phyloP scores from a whole-genome alignment of 2,888 invertebrate genomes.

The Mesopsocus fuscifrons region DNA sequence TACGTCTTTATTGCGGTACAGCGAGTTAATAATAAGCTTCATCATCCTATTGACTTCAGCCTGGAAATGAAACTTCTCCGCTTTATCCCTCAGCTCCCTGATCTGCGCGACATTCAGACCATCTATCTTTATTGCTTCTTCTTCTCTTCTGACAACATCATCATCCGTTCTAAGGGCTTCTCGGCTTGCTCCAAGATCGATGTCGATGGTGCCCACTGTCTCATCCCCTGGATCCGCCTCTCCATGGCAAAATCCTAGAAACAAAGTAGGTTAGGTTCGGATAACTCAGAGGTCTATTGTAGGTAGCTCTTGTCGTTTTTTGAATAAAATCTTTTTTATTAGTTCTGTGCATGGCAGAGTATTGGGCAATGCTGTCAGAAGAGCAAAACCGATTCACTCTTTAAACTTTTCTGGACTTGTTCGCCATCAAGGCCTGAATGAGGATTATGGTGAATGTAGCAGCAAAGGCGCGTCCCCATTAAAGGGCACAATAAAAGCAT shows the following conservation, averaged over 20 bases:
- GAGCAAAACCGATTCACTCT: no score
- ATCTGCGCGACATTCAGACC: slow-evolving; percentile 86
- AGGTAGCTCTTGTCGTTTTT: no score
- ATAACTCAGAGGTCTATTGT: no score
- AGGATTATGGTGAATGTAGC: no score
- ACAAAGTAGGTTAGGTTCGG: no score
- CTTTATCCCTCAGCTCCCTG: slow-evolving; percentile 73
- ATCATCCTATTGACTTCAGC: slow-evolving; percentile 99
- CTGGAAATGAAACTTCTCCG: slow-evolving; percentile 81
- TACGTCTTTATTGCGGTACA: slow-evolving; percentile 96
- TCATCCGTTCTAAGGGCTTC: slow-evolving; percentile 88
- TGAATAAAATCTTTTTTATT: no score
- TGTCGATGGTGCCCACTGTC: slow-evolving; percentile 43
- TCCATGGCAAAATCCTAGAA: neutral
- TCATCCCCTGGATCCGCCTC: slow-evolving; percentile 16
- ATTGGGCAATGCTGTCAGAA: no score
- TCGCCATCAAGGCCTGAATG: no score
- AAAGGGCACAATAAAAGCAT: no score
- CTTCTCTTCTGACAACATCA: slow-evolving; percentile 77
- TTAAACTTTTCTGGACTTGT: no score
- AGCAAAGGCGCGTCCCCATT: no score
- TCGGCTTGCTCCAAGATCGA: slow-evolving; percentile 64
- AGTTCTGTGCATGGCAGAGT: no score
- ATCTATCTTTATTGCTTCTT: slow-evolving; percentile 91
- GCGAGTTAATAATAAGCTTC: slow-evolving; percentile 98